phyloP scores from a whole-genome alignment of 2,888 invertebrate genomes.

The Dynastes hyllus region DNA sequence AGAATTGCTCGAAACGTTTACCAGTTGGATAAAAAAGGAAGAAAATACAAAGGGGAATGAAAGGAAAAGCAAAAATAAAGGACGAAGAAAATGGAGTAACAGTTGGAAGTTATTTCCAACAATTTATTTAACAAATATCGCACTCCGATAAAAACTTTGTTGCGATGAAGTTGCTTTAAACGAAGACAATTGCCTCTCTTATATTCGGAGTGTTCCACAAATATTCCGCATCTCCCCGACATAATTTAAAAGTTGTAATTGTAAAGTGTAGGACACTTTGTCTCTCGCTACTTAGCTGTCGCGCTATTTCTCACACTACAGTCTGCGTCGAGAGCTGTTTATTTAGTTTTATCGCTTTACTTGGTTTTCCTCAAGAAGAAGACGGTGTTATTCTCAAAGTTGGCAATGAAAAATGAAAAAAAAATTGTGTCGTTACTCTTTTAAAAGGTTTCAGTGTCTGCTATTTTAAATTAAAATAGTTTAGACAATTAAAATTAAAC shows the following conservation, averaged over 20 bases:
- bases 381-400: too few relatives aligned
- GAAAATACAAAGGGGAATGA: background rate
- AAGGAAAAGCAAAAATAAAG: background rate
- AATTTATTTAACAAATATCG: slow-evolving; percentile 49
- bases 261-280: background rate
- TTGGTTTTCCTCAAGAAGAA: background rate
- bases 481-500: too few relatives aligned
- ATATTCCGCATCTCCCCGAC: slow-evolving; percentile 36
- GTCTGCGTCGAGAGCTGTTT: slow-evolving; percentile 25
- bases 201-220: slow-evolving; percentile 14
- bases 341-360: slow-evolving; percentile 39
- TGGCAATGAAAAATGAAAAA: slow-evolving; percentile 20
- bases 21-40: background rate
- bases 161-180: slow-evolving; percentile 13
- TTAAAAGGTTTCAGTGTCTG: too few relatives aligned
- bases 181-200: slow-evolving; percentile 42
- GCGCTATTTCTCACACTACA: too few relatives aligned
- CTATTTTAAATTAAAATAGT: too few relatives aligned
- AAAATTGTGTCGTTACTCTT: background rate
- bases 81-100: background rate
- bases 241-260: slow-evolving; percentile 39
- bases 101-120: slow-evolving; percentile 44
- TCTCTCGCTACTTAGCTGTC: background rate
- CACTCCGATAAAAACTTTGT: slow-evolving; percentile 46
- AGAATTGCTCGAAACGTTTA: slow-evolving; percentile 57